These are phyloP conservation scores for Podilymbus podiceps DNA, from an alignment of 2,113 vertebrate genomes.

Conservation along the genomic window DNA sequence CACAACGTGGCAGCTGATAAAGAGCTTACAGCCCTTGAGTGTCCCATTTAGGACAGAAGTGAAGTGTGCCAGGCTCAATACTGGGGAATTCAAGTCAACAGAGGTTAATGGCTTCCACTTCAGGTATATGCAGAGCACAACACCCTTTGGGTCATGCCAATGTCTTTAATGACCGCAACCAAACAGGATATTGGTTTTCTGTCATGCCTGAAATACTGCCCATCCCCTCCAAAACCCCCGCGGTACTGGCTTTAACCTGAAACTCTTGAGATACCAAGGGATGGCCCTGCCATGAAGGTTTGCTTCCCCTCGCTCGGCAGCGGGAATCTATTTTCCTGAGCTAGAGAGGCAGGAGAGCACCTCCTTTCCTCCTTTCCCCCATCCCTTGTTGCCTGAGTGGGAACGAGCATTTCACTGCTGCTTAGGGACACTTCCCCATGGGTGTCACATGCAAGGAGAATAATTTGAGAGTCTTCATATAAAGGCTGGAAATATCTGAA, in stretches of 20 bases:
- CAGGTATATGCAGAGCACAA: neutral
- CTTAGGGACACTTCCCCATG: neutral
- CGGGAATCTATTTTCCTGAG: neutral
- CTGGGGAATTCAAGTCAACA: neutral
- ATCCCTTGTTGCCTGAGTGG: neutral
- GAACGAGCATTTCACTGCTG: neutral
- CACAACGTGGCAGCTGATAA: neutral
- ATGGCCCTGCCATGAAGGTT: neutral
- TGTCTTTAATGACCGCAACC: neutral
- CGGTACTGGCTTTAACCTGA: neutral
- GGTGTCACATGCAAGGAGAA: neutral
- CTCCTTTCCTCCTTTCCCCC: neutral
- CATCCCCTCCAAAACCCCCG: neutral
- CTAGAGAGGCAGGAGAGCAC: neutral
- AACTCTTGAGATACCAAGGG: neutral
- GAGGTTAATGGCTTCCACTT: neutral
- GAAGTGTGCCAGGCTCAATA: neutral
- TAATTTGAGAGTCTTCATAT: neutral
- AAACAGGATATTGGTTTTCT: neutral
- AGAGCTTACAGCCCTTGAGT: accelerated
- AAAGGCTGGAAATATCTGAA: constrained; percentile 21
- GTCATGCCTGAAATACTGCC: neutral
- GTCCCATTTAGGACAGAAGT: neutral
- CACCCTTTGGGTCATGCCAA: accelerated
- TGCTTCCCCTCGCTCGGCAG: neutral